Conservation (phyloP, 2,113 vertebrate species). For the Syngnathus scovelli region DNA sequence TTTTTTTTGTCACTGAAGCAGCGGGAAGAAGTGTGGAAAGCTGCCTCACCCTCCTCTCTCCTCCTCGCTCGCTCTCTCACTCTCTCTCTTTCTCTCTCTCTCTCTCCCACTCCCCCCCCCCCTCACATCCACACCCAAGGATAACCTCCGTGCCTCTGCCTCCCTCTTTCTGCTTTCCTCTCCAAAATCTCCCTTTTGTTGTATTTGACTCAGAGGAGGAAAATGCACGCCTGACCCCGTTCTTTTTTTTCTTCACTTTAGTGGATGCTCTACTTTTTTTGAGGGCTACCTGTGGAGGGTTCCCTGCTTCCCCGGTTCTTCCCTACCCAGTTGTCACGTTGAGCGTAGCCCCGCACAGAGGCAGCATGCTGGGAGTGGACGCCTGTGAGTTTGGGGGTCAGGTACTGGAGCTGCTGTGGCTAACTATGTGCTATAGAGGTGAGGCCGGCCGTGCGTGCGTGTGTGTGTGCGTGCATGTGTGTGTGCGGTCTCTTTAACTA, state of each 20-base stretch:
- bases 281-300: slow-evolving; percentile 58
- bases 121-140: slow-evolving; percentile 61
- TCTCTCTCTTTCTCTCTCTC: slow-evolving; percentile 2
- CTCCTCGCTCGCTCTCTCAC: slow-evolving; percentile 11
- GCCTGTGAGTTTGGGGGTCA: slow-evolving; percentile 81
- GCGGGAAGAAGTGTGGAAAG: slow-evolving; percentile 31
- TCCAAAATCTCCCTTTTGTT: slow-evolving; percentile 12
- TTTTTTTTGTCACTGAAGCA: slow-evolving; percentile 10
- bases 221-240: slow-evolving; percentile 51
- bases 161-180: slow-evolving; percentile 15
- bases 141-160: slow-evolving; percentile 42
- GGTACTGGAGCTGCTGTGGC: slow-evolving; percentile 83
- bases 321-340: slow-evolving; percentile 25
- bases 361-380: slow-evolving; percentile 80
- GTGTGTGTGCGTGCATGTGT: slow-evolving; percentile 1
- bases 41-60: slow-evolving; percentile 23
- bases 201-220: slow-evolving; percentile 22
- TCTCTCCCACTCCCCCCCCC: slow-evolving; percentile 21
- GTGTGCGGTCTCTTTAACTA: slow-evolving; percentile 5
- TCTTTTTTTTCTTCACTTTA: slow-evolving; percentile 24
- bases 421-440: slow-evolving; percentile 83
- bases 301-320: slow-evolving; percentile 31
- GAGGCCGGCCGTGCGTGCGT: slow-evolving; percentile 37
- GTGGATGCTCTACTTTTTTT: slow-evolving; percentile 42
- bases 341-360: slow-evolving; percentile 46